phyloP scores from a whole-genome alignment of 2,888 invertebrate genomes.

The Drosophila ustulata region DNA sequence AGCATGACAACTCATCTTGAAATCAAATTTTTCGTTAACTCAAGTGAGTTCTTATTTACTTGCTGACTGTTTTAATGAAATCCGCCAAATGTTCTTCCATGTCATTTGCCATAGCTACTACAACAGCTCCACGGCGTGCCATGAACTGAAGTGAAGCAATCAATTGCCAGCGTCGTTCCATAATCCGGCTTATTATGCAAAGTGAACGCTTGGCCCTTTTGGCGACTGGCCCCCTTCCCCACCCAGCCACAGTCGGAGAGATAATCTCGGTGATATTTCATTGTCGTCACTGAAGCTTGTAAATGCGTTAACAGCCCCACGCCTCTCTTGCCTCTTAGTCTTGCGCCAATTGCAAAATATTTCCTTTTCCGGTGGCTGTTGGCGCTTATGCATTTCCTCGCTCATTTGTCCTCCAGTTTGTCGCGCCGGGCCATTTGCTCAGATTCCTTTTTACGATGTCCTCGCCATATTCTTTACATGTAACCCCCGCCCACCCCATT shows the following conservation, averaged over 20 bases:
- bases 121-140: not conserved
- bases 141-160: slow-evolving; percentile 36
- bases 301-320: slow-evolving; percentile 75
- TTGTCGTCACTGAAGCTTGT: slow-evolving; percentile 72
- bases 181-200: slow-evolving; percentile 80
- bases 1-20: slow-evolving; percentile 28
- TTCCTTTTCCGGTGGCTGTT: slow-evolving; percentile 67
- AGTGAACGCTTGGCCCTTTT: slow-evolving; percentile 59
- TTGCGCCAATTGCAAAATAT: slow-evolving; percentile 65
- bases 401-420: slow-evolving; percentile 70
- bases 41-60: slow-evolving; percentile 47
- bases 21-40: slow-evolving; percentile 33
- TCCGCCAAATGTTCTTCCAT: slow-evolving; percentile 65
- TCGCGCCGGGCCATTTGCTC: slow-evolving; percentile 50
- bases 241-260: slow-evolving; percentile 20
- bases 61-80: slow-evolving; percentile 54
- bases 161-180: slow-evolving; percentile 68
- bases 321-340: not conserved
- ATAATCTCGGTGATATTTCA: slow-evolving; percentile 79
- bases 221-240: not conserved
- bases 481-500: slow-evolving; percentile 1
- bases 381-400: slow-evolving; percentile 64
- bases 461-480: slow-evolving; percentile 43
- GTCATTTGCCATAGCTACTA: slow-evolving; percentile 49
- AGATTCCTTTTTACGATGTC: slow-evolving; percentile 52